These are phyloP conservation scores for Ostrea denselamellosa DNA, from an alignment of 1,140 invertebrate genomes.

Conservation along the genomic window DNA sequence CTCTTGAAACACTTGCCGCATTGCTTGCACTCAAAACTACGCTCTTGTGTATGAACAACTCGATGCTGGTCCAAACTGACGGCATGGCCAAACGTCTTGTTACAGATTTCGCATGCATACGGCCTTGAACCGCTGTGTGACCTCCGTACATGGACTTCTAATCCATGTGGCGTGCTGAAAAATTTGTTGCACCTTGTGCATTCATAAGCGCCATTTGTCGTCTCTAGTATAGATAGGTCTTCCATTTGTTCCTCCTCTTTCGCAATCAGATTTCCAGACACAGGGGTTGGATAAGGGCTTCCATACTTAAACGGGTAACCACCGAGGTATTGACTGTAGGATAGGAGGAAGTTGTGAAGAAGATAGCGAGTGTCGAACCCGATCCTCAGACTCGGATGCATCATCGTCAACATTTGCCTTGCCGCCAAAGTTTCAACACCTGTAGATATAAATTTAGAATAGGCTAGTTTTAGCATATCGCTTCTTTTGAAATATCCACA, in stretches of 20 bases:
- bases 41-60: conserved; percentile 94
- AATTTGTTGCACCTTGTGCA: conserved; percentile 99
- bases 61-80: conserved; percentile 95
- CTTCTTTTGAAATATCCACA: too few species aligned
- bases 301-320: conserved; percentile 48
- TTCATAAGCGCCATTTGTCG: conserved; percentile 83
- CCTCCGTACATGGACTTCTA: conserved; percentile 91
- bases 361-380: conserved; percentile 47
- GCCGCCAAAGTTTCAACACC: background rate
- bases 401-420: conserved; percentile 3
- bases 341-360: conserved; percentile 53
- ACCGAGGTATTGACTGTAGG: conserved; percentile 50
- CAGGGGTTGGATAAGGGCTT: background rate
- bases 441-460: background rate
- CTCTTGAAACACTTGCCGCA: conserved; percentile 99
- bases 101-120: conserved; percentile 96
- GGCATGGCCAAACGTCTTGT: conserved; percentile 98
- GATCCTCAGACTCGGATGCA: conserved; percentile 27
- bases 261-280: background rate
- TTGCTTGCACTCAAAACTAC: conserved; percentile 97
- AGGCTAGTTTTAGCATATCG: too few species aligned
- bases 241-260: conserved; percentile 5
- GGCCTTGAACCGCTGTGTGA: conserved; percentile 97
- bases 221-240: background rate
- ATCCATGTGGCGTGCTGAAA: conserved; percentile 96